phyloP scores from a whole-genome alignment of 92 coral and sea anemone species.

The Nematostella vectensis region DNA sequence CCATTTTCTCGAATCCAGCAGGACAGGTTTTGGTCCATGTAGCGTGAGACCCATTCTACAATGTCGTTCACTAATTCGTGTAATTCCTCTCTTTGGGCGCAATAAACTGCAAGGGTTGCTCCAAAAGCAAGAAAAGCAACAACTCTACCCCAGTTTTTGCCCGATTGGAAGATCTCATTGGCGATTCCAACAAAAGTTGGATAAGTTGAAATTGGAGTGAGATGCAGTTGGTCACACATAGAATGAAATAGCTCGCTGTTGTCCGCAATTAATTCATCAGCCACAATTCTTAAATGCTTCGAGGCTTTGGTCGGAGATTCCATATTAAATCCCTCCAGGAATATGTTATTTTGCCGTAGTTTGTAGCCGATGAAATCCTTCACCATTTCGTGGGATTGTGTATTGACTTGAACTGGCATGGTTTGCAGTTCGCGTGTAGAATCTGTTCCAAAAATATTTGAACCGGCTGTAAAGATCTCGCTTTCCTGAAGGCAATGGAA shows the following conservation, averaged over 20 bases:
- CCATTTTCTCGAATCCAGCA: conserved; percentile 83
- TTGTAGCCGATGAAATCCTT: conserved; percentile 72
- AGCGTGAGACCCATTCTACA: conserved; percentile 82
- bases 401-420: conserved; percentile 40
- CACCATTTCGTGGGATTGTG: conserved; percentile 47
- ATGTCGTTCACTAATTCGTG: conserved; percentile 47
- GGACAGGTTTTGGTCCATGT: conserved; percentile 72
- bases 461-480: background rate
- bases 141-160: conserved; percentile 97
- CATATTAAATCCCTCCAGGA: conserved; percentile 47
- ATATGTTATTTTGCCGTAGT: conserved; percentile 63
- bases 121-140: conserved; percentile 99
- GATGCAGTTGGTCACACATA: conserved; percentile 94
- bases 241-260: conserved; percentile 74
- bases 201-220: conserved; percentile 71
- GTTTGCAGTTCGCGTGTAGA: background rate
- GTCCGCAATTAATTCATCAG: conserved; percentile 77
- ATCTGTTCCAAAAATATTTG: background rate
- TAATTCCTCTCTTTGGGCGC: conserved; percentile 81
- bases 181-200: conserved; percentile 93
- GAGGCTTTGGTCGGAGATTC: conserved; percentile 41
- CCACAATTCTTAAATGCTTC: conserved; percentile 72
- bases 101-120: conserved; percentile 78
- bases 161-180: conserved; percentile 88
- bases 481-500: background rate